Evolutionary conservation across 2,113 vertebrate genomes (phyloP), one percentile per base, ranked within the genome.

Genomic region (Megalops atlanticus): DNA sequence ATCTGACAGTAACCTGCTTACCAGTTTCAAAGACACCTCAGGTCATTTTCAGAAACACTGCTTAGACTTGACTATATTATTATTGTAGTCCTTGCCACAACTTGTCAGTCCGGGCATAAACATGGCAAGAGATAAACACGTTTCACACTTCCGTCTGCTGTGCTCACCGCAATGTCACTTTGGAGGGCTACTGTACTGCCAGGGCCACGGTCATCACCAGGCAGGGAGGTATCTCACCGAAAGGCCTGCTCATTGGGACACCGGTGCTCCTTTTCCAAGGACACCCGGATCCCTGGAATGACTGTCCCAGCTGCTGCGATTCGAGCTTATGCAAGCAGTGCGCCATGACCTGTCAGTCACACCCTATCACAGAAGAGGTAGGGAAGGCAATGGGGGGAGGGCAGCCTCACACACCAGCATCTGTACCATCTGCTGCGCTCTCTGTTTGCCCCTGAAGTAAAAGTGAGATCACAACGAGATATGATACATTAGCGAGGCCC

Each of bases 391-490:
- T 39, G 75, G 41, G 27, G 54, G 0, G 52, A 5, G 3, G 52
- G 52, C 52, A 4, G 52, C 24, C n/a, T 58, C 58, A 64, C 58
- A 64, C 58, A 84, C 84, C 31, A 47, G 49, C 16, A 47, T 52
- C 76, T 47, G 33, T 33, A 24, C 76, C 76, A 77, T 77, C 76
- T 77, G 76, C n/a, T 47, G 24, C 35, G 38, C 52, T 39, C 76
- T 16, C 58, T 31, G 24, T 10, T 11, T 31, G 58, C 24, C 31
- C 6, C 58, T 10, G 58, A n/a, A 64, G 31, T 2, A 8, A 5
- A 31, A 64, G 2, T n/a, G 24, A 64, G 43, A 6, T 64, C 58
- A 8, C 27, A 14, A 47, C 8, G 52, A n/a, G 76, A 58, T 36
- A 8, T 24, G 4, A 54, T 64, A 49, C 58, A 39, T 36, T 77